These are phyloP conservation scores for Gonioctena quinquepunctata DNA, from an alignment of 1,140 invertebrate genomes.

Conservation along the genomic window DNA sequence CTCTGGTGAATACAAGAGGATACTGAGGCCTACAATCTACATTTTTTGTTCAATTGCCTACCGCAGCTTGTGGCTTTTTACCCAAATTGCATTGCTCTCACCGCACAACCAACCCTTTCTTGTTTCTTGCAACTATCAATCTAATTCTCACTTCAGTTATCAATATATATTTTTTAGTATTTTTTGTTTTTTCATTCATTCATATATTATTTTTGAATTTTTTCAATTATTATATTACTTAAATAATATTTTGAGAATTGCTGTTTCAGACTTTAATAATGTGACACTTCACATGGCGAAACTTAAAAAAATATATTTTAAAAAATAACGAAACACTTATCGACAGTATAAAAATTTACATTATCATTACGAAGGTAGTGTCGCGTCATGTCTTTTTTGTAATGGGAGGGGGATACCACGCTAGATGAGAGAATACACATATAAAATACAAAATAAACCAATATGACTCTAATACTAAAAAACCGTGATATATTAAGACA, in stretches of 20 bases:
- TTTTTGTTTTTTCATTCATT: slow-evolving; percentile 40
- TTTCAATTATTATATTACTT: slow-evolving; percentile 50
- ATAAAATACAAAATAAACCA: slow-evolving; percentile 35
- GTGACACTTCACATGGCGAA: slow-evolving; percentile 50
- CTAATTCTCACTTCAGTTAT: slow-evolving; percentile 43
- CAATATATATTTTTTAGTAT: slow-evolving; percentile 43
- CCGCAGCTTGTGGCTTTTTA: not conserved
- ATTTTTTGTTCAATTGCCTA: too few species aligned
- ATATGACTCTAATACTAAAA: slow-evolving; percentile 43
- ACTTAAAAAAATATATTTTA: slow-evolving; percentile 53
- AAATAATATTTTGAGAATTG: slow-evolving; percentile 57
- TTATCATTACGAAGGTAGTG: slow-evolving; percentile 35
- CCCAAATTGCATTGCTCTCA: slow-evolving; percentile 25
- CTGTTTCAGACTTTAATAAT: slow-evolving; percentile 56
- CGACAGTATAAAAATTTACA: slow-evolving; percentile 49
- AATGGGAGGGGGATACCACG: not conserved
- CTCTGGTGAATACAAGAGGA: too few species aligned
- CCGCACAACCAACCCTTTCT: slow-evolving; percentile 32
- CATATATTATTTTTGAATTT: slow-evolving; percentile 48
- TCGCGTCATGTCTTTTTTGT: slow-evolving; percentile 44
- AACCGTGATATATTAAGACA: slow-evolving; percentile 36
- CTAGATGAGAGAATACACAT: not conserved
- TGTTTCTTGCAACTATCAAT: slow-evolving; percentile 26
- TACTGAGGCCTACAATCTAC: too few species aligned
- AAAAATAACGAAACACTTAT: slow-evolving; percentile 53